A percentile compares a stretch with the other conserved stretches of the same genome.
Evolutionary conservation across 2,113 vertebrate genomes (phyloP).

Genomic region (Ceyx cyanopectus): DNA sequence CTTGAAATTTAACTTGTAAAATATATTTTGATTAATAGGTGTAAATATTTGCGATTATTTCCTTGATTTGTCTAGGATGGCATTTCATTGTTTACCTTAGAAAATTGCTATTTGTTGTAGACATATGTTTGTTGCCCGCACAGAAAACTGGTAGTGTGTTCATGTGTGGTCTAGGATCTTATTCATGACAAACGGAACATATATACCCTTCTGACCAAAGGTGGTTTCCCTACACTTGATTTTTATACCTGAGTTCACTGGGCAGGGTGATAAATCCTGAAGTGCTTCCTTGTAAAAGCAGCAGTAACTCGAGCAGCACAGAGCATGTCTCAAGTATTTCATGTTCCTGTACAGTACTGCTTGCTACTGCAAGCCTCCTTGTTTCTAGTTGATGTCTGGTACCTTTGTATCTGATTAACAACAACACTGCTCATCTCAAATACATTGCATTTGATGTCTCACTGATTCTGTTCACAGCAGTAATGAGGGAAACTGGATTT

Average conservation of each 20-base stretch:
- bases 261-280: background rate
- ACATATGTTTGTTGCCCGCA: background rate
- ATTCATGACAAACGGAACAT: background rate
- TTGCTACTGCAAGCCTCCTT: accelerated
- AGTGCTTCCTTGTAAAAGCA: background rate
- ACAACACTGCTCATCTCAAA: accelerated
- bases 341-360: background rate
- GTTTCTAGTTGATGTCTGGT: background rate
- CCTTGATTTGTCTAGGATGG: background rate
- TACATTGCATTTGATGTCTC: background rate
- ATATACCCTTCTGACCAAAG: background rate
- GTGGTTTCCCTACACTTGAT: background rate
- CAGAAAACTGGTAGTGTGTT: background rate
- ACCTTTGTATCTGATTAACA: background rate
- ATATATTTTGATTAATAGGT: background rate
- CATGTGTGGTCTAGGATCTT: accelerated
- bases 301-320: background rate
- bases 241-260: background rate
- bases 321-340: accelerated
- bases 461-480: background rate
- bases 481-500: background rate
- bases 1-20: background rate
- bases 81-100: background rate
- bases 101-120: background rate
- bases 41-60: background rate